A percentile compares a stretch with the other conserved stretches of the same genome.
These are phyloP conservation scores for Lathamus discolor DNA, from an alignment of 2,113 vertebrate genomes.

Conservation along the genomic window DNA sequence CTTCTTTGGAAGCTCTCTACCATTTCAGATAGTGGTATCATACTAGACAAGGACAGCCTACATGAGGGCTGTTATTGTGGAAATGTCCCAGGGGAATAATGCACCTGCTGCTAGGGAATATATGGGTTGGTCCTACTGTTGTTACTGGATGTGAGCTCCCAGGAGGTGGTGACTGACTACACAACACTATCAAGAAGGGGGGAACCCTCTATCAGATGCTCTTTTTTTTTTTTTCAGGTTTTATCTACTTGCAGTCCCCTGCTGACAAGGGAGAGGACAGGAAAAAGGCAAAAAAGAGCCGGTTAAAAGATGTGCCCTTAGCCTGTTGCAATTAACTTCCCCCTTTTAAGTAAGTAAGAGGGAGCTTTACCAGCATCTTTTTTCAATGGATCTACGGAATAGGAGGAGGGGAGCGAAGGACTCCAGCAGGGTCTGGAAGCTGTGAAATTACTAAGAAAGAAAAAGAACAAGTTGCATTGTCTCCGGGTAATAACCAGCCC, in stretches of 20 bases:
- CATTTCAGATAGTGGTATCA: not conserved
- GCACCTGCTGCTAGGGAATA: not conserved
- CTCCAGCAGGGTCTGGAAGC: not conserved
- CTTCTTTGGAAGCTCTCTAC: not conserved
- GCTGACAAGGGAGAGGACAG: not conserved
- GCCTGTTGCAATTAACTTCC: not conserved
- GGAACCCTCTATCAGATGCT: not conserved
- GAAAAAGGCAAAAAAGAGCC: not conserved
- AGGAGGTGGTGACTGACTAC: not conserved
- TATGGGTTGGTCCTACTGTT: not conserved
- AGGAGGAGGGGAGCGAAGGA: not conserved
- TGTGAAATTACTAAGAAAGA: slow-evolving; percentile 19
- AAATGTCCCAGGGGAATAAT: not conserved
- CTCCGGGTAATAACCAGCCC: not conserved
- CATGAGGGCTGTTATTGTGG: not conserved
- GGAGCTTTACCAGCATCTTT: not conserved
- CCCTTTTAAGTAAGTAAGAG: not conserved
- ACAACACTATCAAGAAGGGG: not conserved
- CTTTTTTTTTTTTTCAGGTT: not conserved
- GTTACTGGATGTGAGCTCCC: not conserved
- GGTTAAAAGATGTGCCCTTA: not conserved
- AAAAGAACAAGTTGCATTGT: slow-evolving; percentile 35
- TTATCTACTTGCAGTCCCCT: not conserved
- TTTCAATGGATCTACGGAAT: not conserved
- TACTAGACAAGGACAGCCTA: not conserved